phyloP scores from a whole-genome alignment of 2,113 vertebrate species.

The Microtus pennsylvanicus region DNA sequence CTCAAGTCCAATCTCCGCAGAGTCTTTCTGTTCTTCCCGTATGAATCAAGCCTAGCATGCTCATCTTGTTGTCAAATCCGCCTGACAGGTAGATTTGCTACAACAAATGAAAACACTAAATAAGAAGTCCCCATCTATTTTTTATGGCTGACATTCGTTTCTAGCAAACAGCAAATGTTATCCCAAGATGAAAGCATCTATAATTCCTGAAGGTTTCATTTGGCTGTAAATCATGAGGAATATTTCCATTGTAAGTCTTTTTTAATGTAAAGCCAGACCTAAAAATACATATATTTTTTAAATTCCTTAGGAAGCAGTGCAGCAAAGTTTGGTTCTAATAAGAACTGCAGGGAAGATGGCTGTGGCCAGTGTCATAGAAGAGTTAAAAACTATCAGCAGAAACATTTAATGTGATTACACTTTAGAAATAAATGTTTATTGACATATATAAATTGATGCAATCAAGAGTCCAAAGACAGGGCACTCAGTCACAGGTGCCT shows the following conservation, averaged over 20 bases:
- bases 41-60: conserved; percentile 57
- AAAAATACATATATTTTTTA: conserved; percentile 60
- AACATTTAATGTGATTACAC: conserved; percentile 81
- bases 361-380: conserved; percentile 29
- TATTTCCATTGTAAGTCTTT: conserved; percentile 73
- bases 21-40: neutral
- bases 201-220: conserved; percentile 73
- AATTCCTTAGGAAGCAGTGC: conserved; percentile 37
- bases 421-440: conserved; percentile 48
- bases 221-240: conserved; percentile 65
- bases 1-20: conserved; percentile 20
- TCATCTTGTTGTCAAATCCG: conserved; percentile 65
- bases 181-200: conserved; percentile 63
- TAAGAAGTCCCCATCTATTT: conserved; percentile 61
- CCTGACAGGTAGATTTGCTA: conserved; percentile 71
- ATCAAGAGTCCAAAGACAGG: conserved; percentile 80
- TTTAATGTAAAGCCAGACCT: conserved; percentile 53
- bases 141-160: conserved; percentile 71
- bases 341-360: neutral
- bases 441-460: conserved; percentile 53
- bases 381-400: conserved; percentile 69
- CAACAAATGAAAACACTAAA: conserved; percentile 80
- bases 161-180: conserved; percentile 68
- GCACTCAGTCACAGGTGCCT: conserved; percentile 71
- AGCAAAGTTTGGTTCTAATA: conserved; percentile 70